Evolutionary conservation across 2,797 vertebrate species (phyloP).

Genomic region (Acanthopagrus latus): DNA sequence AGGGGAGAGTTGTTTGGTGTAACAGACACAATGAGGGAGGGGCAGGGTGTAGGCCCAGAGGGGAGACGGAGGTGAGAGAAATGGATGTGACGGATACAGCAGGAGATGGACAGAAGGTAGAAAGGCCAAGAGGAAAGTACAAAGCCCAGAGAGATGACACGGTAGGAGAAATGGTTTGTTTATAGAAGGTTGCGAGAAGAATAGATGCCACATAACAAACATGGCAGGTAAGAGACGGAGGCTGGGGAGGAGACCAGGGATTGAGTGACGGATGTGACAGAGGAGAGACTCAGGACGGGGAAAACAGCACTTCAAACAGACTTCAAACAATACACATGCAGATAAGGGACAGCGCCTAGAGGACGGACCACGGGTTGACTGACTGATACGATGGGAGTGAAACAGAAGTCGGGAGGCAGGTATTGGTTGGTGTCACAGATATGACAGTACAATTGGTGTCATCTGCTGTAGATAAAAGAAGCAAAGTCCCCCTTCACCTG

Average conservation of each 20-base stretch:
- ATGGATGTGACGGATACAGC: slow-evolving; percentile 22
- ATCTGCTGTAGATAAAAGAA: slow-evolving; percentile 52
- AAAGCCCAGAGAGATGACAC: slow-evolving; percentile 22
- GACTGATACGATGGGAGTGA: slow-evolving; percentile 46
- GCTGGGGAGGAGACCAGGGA: slow-evolving; percentile 30
- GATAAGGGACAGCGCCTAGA: slow-evolving; percentile 47
- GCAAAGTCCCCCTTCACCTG: background rate
- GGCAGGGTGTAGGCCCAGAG: slow-evolving; percentile 45
- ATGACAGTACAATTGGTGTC: slow-evolving; percentile 45
- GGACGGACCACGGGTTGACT: slow-evolving; percentile 37
- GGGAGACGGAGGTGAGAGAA: slow-evolving; percentile 36
- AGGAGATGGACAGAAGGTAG: slow-evolving; percentile 24
- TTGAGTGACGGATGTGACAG: slow-evolving; percentile 54
- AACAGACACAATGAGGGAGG: slow-evolving; percentile 44
- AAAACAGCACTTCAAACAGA: slow-evolving; percentile 27
- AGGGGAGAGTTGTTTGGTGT: slow-evolving; percentile 60
- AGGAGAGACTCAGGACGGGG: slow-evolving; percentile 22
- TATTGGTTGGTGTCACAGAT: slow-evolving; percentile 39
- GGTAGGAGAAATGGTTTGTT: slow-evolving; percentile 52
- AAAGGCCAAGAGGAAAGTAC: slow-evolving; percentile 27
- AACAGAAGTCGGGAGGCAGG: slow-evolving; percentile 30
- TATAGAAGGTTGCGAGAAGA: slow-evolving; percentile 36
- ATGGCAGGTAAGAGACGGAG: slow-evolving; percentile 49
- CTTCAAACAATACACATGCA: slow-evolving; percentile 65
- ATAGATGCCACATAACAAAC: slow-evolving; percentile 32